Evolutionary conservation across 2,888 invertebrate genomes (phyloP), one percentile per base, ranked within the genome.

Genomic region (Archaeoteleia sp.): DNA sequence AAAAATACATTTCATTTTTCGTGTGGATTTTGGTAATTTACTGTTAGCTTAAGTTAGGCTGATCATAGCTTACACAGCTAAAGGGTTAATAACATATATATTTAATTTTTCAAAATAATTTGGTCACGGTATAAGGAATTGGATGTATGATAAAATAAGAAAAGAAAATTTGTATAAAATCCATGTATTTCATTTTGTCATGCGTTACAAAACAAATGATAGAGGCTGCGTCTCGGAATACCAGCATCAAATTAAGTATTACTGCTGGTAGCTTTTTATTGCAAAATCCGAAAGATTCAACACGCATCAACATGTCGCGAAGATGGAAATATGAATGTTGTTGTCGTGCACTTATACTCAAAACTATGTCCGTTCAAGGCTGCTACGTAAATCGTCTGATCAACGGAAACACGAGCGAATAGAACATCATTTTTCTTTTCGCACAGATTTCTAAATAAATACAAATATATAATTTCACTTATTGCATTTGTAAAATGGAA

Each of bases 151-250:
- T 29, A 29, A 29, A 29, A n/a, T 1, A 7, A 29, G 2, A 29
- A 29, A 29, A 8, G 4, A 7, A 29, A 29, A 8, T 29, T 29
- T 32, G 34, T 34, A 34, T 34, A 34, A 34, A 34, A 34, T 14
- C 35, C 35, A 37, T 48, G 48, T 48, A 48, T 48, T 48, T 48
- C 35, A 48, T 35, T 48, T 48, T 35, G 35, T 48, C 27, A 48
- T 35, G 37, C 48, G 25, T 25, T 48, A 48, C 48, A 48, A 48
- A 48, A 48, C 35, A 48, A 48, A 48, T 48, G 27, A 48, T 37
- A 48, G 34, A 48, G 35, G 48, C 48, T 48, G 35, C 25, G 7
- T 35, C 27, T 14, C n/a, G 9, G 29, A 15, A 25, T 13, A 46
- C 46, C 46, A 46, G 46, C 34, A 13, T 46, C 10, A 34, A 46